Percentiles rank a stretch among this genome's conserved stretches.
These are phyloP conservation scores for Seira sanloemensis DNA, from an alignment of 2,888 invertebrate genomes.

Conservation along the genomic window DNA sequence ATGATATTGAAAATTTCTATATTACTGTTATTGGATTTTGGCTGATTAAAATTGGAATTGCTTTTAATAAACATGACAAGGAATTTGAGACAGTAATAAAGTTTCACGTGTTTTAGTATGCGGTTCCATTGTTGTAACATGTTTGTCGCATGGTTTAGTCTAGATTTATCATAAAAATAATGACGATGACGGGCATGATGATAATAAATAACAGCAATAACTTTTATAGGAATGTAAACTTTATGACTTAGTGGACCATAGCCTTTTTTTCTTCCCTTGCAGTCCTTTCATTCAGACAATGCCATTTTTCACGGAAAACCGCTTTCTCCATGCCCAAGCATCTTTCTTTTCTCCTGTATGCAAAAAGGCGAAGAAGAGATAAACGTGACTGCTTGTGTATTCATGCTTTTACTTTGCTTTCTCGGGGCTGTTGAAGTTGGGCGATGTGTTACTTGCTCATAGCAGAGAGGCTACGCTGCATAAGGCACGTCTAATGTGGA, in stretches of 20 bases:
- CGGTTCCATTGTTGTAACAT: slow-evolving; percentile 9
- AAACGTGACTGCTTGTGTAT: slow-evolving; percentile 17
- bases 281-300: slow-evolving; percentile 2
- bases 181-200: slow-evolving; percentile 25
- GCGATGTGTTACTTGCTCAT: not conserved
- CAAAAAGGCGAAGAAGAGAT: slow-evolving; percentile 1
- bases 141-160: not conserved
- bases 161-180: slow-evolving; percentile 54
- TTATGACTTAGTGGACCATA: slow-evolving; percentile 15
- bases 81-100: not conserved
- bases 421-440: not conserved
- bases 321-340: not conserved
- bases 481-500: slow-evolving; percentile 8
- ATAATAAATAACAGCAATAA: slow-evolving; percentile 31
- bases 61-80: not conserved
- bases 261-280: not conserved
- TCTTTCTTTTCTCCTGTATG: not conserved
- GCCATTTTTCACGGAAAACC: not conserved
- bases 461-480: not conserved
- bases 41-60: no score
- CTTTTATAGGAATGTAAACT: slow-evolving; percentile 47
- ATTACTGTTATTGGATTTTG: not conserved
- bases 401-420: slow-evolving; percentile 23
- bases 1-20: not conserved
- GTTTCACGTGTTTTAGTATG: not conserved